Percentiles rank a stretch among this genome's conserved stretches.
Conservation (phyloP, 1,140 invertebrate species). For the Pantala flavescens region DNA sequence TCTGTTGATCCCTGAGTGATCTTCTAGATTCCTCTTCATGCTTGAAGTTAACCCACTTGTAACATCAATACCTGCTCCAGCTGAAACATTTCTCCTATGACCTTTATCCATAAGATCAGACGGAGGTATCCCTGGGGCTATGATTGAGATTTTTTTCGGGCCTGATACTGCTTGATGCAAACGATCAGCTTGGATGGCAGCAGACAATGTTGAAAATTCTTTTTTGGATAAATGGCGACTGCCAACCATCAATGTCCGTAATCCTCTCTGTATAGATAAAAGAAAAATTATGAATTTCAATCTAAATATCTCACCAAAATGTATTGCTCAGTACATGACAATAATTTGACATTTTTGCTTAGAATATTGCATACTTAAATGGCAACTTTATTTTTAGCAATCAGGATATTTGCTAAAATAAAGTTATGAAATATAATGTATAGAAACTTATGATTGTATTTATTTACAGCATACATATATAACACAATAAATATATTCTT, state of each 20-base stretch:
- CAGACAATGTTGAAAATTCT: conserved; percentile 30
- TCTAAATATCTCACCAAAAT: no score
- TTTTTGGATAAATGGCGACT: conserved; percentile 32
- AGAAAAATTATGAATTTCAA: background rate
- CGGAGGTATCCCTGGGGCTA: background rate
- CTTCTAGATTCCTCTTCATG: background rate
- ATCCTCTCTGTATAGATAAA: conserved; percentile 41
- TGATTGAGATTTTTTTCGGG: background rate
- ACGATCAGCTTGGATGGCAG: conserved; percentile 17
- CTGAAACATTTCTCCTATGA: background rate
- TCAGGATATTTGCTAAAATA: no score
- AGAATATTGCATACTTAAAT: no score
- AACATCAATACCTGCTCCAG: background rate
- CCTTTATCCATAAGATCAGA: background rate
- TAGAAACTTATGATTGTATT: no score
- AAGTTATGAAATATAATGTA: no score
- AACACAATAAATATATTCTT: no score
- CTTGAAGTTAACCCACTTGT: background rate
- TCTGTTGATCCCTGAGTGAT: background rate
- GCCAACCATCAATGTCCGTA: conserved; percentile 47
- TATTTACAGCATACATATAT: no score
- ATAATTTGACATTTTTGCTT: no score
- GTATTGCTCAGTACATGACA: no score
- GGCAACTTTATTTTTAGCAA: no score
- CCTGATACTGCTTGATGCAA: background rate